These are phyloP conservation scores for Eilema depressum DNA, from an alignment of 2,888 invertebrate genomes.

Conservation along the genomic window DNA sequence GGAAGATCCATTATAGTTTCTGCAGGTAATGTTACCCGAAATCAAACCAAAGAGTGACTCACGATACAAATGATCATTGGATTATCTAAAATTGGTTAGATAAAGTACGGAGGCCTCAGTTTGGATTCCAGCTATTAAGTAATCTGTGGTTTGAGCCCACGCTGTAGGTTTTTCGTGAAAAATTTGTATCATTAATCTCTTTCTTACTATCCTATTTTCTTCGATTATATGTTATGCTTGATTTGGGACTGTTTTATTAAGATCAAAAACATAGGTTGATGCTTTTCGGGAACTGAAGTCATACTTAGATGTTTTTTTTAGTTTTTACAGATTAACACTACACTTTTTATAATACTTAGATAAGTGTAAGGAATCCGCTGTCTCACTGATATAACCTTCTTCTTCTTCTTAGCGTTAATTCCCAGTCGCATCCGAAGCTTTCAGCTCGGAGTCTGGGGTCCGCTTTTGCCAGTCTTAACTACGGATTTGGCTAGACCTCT, in stretches of 20 bases:
- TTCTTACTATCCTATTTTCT: background rate
- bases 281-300: too few species aligned
- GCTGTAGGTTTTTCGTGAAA: background rate
- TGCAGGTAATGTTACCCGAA: constrained; percentile 40
- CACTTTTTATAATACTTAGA: too few species aligned
- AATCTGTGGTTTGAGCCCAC: background rate
- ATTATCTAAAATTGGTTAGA: constrained; percentile 20
- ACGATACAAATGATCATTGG: constrained; percentile 36
- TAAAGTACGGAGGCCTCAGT: background rate
- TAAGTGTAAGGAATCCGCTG: too few species aligned
- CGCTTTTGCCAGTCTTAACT: too few species aligned
- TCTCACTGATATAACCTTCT: too few species aligned
- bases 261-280: too few species aligned
- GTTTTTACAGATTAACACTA: too few species aligned
- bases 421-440: too few species aligned
- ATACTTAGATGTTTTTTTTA: too few species aligned
- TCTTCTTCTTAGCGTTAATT: too few species aligned
- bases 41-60: constrained; percentile 36
- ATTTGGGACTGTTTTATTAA: background rate
- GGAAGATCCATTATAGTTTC: constrained; percentile 56
- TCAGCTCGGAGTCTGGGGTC: too few species aligned
- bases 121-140: constrained; percentile 2
- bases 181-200: background rate
- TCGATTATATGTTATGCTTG: background rate
- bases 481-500: too few species aligned